Evolutionary conservation across 2,888 invertebrate species (phyloP).

Genomic region (Atethmia centrago): DNA sequence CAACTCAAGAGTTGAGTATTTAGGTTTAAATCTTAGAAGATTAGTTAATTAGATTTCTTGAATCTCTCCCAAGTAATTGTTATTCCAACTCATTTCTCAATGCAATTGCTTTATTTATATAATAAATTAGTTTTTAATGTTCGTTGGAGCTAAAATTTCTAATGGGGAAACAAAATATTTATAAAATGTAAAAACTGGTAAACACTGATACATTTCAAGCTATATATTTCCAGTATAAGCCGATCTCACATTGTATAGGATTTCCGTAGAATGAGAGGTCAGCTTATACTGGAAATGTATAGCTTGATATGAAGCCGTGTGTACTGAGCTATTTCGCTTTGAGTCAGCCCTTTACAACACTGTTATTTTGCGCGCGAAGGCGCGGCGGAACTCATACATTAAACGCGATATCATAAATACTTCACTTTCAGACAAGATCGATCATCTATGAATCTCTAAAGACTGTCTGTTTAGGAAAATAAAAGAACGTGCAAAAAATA

Average conservation of each 20-base stretch:
- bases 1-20: background rate
- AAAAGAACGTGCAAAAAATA: constrained; percentile 12
- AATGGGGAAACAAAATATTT: background rate
- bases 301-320: no score
- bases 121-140: background rate
- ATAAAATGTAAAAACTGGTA: background rate
- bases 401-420: constrained; percentile 27
- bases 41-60: background rate
- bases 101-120: background rate
- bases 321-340: background rate
- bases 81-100: constrained; percentile 1
- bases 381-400: constrained; percentile 24
- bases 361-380: background rate
- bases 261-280: no score
- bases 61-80: constrained; percentile 20
- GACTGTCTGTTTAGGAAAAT: constrained; percentile 14
- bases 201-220: no score
- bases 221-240: no score
- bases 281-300: no score
- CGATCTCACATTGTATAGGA: no score
- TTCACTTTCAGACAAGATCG: constrained; percentile 17
- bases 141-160: background rate
- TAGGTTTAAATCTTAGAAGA: background rate
- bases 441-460: constrained; percentile 21
- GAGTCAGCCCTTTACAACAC: background rate